A percentile compares a stretch with the other conserved stretches of the same genome.
Conservation (phyloP, 23 tunicate species). For the Clavelina lepadiformis region DNA sequence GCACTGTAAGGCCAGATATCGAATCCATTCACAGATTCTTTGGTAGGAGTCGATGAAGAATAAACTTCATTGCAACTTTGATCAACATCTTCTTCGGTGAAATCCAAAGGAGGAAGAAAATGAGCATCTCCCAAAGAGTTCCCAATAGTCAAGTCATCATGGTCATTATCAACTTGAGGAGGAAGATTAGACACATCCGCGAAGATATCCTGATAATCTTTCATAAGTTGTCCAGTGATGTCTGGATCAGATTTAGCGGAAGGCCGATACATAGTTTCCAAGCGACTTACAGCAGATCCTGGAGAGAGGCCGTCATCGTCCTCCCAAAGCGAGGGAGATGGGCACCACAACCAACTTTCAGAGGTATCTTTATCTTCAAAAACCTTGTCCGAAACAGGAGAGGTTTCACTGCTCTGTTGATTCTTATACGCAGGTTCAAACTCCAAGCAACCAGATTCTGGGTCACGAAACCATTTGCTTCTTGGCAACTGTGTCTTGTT, state of each 20-base stretch:
- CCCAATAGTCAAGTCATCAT: neutral
- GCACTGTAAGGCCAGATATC: no score
- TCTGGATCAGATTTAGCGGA: slow-evolving; percentile 6
- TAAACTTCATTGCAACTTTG: no score
- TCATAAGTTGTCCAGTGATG: slow-evolving; percentile 54
- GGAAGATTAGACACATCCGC: slow-evolving; percentile 26
- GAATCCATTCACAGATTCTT: no score
- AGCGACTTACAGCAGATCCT: slow-evolving; percentile 40
- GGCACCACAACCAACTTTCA: slow-evolving; percentile 89
- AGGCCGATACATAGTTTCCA: slow-evolving; percentile 71
- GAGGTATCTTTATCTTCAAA: neutral
- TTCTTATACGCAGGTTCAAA: slow-evolving; percentile 63
- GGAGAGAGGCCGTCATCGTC: slow-evolving; percentile 32
- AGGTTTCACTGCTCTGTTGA: slow-evolving; percentile 9
- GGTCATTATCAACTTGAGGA: slow-evolving; percentile 1
- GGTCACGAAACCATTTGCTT: slow-evolving; percentile 92
- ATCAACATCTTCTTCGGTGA: neutral
- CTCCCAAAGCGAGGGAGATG: slow-evolving; percentile 85
- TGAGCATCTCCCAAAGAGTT: neutral
- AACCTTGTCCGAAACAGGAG: slow-evolving; percentile 22
- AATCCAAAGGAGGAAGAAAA: neutral
- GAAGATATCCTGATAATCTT: slow-evolving; percentile 69
- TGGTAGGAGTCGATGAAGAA: no score
- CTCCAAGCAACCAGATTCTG: slow-evolving; percentile 66
- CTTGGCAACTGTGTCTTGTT: slow-evolving; percentile 1